Evolutionary conservation across 2,888 invertebrate genomes (phyloP).

Genomic region (Galeopsomyia nigrocyanea): DNA sequence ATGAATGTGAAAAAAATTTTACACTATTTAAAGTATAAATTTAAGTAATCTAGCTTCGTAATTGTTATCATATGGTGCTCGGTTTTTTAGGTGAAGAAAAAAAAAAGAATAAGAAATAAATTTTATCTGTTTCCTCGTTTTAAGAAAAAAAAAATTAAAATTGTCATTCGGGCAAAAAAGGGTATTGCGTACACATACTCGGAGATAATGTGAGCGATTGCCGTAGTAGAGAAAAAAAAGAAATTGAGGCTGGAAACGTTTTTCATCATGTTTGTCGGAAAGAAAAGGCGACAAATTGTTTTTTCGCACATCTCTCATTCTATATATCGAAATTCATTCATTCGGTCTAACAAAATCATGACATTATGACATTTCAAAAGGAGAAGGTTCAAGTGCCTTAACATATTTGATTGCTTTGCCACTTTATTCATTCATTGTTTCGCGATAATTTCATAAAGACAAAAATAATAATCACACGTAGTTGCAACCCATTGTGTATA

Average conservation of each 20-base stretch:
- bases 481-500: background rate
- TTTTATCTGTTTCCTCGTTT: conserved; percentile 14
- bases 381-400: conserved; percentile 48
- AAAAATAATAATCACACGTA: too few relatives aligned
- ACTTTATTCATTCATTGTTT: conserved; percentile 25
- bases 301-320: conserved; percentile 6
- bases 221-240: too few relatives aligned
- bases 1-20: conserved; percentile 16
- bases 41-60: conserved; percentile 23
- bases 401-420: conserved; percentile 44
- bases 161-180: background rate
- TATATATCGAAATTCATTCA: too few relatives aligned
- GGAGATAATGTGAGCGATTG: too few relatives aligned
- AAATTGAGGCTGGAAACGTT: too few relatives aligned
- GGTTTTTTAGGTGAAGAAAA: conserved; percentile 15
- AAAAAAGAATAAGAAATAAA: conserved; percentile 2
- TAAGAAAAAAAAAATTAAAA: background rate
- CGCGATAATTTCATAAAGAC: conserved; percentile 1
- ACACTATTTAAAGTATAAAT: conserved; percentile 13
- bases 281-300: too few relatives aligned
- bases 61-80: conserved; percentile 28
- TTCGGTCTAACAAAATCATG: too few relatives aligned
- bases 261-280: too few relatives aligned
- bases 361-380: conserved; percentile 8
- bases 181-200: too few relatives aligned